Evolutionary conservation across 2,888 invertebrate species (phyloP), one percentile per base, ranked within the genome.

Genomic region (Cotesia congregata): DNA sequence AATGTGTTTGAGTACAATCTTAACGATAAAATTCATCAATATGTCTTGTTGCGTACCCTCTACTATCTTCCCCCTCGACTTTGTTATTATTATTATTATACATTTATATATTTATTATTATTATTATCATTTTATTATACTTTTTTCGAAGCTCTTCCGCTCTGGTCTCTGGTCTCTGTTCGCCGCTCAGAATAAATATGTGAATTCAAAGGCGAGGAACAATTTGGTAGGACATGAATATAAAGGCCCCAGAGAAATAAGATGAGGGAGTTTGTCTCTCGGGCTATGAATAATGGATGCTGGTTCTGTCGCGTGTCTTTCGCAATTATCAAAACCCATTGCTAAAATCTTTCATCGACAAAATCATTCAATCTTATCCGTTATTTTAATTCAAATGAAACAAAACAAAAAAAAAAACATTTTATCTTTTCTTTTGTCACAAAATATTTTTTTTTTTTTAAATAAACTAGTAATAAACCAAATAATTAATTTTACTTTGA

Each of bases 291-390:
- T 88, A 88, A 88, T 88, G 88, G 87, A 88, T 87, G 85, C 78
- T 77, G 87, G 86, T 83, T 82, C 83, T 87, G 87, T 88, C 88
- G 88, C 88, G 88, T 88, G 88, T 88, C 88, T 86, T 84, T 83
- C 85, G 87, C 87, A 86, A 88, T 88, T 88, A 88, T 84, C 79
- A 77, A 67, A 73, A 50, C 50, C 50, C 50, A 50, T 50, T 50
- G 50, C 50, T 50, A 50, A 61, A 64, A 61, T 50, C 65, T 74
- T 20, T 69, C 67, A 74, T 69, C 39, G 65, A 73, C 60, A 39
- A 50, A 50, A 50, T 50, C 50, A 50, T 50, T 50, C 12, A 50
- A 50, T 50, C 50, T 50, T 50, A 50, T 50, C 4, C 50, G 7
- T 50, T 50, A 50, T 12, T 50, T 50, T 12, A 50, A 50, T 50